phyloP scores from a whole-genome alignment of 1,140 invertebrate species.

The Drosophila repleta region DNA sequence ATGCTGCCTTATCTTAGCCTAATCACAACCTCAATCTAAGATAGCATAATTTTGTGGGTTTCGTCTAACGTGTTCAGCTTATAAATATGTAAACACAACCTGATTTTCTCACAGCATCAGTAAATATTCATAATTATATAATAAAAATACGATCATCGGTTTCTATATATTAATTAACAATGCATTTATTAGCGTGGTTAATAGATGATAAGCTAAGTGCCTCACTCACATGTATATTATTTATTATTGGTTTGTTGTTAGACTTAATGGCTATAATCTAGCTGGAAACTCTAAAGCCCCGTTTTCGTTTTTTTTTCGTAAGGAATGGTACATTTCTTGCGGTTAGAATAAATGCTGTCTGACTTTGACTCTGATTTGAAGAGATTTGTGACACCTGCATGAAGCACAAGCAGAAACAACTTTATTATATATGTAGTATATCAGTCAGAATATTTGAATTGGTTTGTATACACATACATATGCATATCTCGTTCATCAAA shows the following conservation, averaged over 20 bases:
- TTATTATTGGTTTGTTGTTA: neutral
- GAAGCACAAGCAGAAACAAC: too few species aligned
- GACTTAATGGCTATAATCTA: neutral
- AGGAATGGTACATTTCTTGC: too few species aligned
- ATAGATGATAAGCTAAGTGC: neutral
- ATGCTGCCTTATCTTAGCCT: too few species aligned
- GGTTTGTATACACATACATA: neutral
- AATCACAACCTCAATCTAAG: too few species aligned
- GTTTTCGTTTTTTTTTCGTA: too few species aligned
- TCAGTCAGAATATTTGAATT: neutral
- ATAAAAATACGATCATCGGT: neutral
- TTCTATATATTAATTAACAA: neutral
- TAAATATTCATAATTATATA: neutral
- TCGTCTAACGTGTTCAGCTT: too few species aligned
- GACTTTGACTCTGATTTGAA: too few species aligned
- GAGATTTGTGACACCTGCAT: too few species aligned
- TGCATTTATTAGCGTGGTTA: neutral
- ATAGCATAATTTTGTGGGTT: too few species aligned
- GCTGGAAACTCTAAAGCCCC: too few species aligned
- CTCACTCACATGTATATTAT: neutral
- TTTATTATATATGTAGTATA: neutral
- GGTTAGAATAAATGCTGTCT: too few species aligned
- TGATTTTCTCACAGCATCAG: neutral
- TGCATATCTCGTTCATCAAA: conserved; percentile 10
- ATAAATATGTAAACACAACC: too few species aligned